Percentiles rank a stretch among this genome's conserved stretches.
These are phyloP conservation scores for Drosophila yakuba DNA, from an alignment of 1,140 invertebrate genomes.

Conservation along the genomic window DNA sequence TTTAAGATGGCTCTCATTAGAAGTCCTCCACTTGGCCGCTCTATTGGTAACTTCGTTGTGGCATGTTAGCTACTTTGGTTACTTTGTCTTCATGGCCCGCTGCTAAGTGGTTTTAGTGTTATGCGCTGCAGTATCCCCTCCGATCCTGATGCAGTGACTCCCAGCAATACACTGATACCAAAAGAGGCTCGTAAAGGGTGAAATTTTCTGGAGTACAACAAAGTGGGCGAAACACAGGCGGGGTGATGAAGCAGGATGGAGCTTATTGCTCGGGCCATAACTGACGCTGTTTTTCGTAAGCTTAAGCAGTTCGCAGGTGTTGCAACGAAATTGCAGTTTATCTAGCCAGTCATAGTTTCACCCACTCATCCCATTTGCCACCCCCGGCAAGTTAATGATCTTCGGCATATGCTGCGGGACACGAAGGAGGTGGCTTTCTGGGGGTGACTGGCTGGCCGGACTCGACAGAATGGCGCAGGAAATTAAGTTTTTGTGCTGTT, in stretches of 20 bases:
- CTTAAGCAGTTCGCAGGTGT: constrained; percentile 79
- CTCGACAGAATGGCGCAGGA: constrained; percentile 55
- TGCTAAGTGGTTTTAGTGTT: constrained; percentile 77
- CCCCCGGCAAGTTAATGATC: constrained; percentile 65
- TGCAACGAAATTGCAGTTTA: constrained; percentile 81
- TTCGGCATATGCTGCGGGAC: constrained; percentile 78
- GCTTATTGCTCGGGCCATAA: constrained; percentile 68
- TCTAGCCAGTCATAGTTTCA: constrained; percentile 56
- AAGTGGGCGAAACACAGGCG: constrained; percentile 51
- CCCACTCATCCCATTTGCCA: background rate
- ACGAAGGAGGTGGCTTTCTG: constrained; percentile 29
- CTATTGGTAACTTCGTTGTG: too few species aligned
- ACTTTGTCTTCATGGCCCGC: constrained; percentile 42
- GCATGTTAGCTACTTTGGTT: constrained; percentile 14
- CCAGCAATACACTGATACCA: background rate
- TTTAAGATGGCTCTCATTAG: too few species aligned
- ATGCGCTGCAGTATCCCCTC: constrained; percentile 61
- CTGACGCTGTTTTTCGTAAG: constrained; percentile 63
- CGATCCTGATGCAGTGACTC: constrained; percentile 10
- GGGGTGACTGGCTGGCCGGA: background rate
- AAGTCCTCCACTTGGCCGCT: background rate
- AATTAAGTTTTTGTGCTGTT: constrained; percentile 78
- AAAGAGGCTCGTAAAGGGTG: constrained; percentile 60
- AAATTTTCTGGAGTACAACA: constrained; percentile 77
- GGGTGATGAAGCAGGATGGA: background rate